Evolutionary conservation across 2,113 vertebrate genomes (phyloP), one percentile per base, ranked within the genome.

Genomic region (Sphyrna mokarran): DNA sequence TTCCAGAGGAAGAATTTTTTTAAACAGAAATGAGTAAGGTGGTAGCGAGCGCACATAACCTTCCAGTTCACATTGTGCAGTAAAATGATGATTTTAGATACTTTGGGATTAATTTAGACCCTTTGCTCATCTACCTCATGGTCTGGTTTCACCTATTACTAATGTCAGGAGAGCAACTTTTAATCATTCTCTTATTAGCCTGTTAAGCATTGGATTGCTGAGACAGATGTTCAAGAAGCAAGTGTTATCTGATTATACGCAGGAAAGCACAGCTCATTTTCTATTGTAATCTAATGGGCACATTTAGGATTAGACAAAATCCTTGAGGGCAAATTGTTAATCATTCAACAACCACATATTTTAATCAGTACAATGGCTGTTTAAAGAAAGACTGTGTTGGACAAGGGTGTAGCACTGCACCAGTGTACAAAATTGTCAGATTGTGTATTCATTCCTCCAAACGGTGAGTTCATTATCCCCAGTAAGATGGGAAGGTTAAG

Each of bases 121-220:
- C 23, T 54, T 58, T 63, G 87, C 54, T 33, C 13, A 63, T 90
- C 2, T 63, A 13, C 58, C 87, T 90, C 58, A 1, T 33, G 29
- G 29, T 63, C 58, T 63, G 58, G 33, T 90, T n/a, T 63, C 87
- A 90, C 2, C 11, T 16, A 90, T n/a, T 63, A 63, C 54, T 90
- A 63, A 61, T 90, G 58, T 90, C 54, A 90, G 58, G 48, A 87
- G 85, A 90, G 13, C 6, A 63, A 61, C 26, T 33, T 90, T 90
- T 90, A 90, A 90, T 90, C 54, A 90, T 90, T 63, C 87, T 90
- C 54, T 63, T 33, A 26, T 63, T 90, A 63, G 87, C 29, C 87
- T 90, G 26, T 61, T 63, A 63, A 16, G 87, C 87, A n/a, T 90
- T 90, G 54, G 54, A n/a, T 63, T 13, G 87, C 26, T 58, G 87